A percentile compares a stretch with the other conserved stretches of the same genome.
Evolutionary conservation across 2,888 invertebrate genomes (phyloP).

Genomic region (Rhagonycha fulva): DNA sequence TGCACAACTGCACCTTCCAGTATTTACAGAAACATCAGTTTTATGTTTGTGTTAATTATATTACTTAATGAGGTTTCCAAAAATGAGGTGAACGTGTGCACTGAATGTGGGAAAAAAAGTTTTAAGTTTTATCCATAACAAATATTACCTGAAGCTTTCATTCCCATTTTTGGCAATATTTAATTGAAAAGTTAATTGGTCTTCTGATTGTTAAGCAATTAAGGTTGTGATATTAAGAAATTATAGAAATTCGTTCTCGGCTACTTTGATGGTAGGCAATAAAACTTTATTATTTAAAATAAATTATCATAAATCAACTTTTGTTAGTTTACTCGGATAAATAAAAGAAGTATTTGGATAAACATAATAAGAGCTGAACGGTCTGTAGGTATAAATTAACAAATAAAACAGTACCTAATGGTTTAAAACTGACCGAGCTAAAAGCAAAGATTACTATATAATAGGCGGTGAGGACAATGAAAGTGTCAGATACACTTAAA

Average conservation of each 20-base stretch:
- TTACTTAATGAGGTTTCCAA: neutral
- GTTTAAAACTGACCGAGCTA: neutral
- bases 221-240: neutral
- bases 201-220: neutral
- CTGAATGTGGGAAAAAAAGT: neutral
- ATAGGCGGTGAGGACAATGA: neutral
- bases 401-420: neutral
- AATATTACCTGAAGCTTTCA: neutral
- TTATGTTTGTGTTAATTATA: neutral
- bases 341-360: neutral
- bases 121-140: neutral
- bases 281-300: neutral
- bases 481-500: neutral
- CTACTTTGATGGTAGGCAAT: neutral
- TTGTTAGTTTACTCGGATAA: neutral
- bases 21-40: slow-evolving; percentile 1
- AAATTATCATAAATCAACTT: neutral
- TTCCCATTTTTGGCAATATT: neutral
- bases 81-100: neutral
- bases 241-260: neutral
- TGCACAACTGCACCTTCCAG: slow-evolving; percentile 16
- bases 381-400: neutral
- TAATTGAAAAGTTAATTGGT: neutral
- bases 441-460: neutral
- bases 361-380: neutral